Evolutionary conservation across 1,140 invertebrate genomes (phyloP).

Genomic region (Carposina sasakii): DNA sequence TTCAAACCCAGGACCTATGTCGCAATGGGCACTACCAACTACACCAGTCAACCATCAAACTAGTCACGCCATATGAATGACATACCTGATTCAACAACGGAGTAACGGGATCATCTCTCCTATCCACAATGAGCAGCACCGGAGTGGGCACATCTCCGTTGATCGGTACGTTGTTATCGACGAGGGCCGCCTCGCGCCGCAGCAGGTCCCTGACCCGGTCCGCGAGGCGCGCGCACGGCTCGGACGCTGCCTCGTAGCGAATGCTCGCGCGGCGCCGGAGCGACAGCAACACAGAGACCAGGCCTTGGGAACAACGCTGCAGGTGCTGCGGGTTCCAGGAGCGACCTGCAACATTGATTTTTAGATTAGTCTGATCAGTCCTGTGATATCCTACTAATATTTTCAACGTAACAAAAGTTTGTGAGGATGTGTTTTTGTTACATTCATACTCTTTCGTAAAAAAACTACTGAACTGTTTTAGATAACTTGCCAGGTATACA

Average conservation of each 20-base stretch:
- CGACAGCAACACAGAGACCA: slow-evolving; percentile 91
- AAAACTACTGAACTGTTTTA: no score
- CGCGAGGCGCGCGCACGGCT: slow-evolving; percentile 88
- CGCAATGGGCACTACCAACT: no score
- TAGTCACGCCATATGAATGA: no score
- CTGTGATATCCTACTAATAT: no score
- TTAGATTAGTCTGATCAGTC: no score
- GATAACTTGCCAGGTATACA: no score
- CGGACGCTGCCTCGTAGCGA: slow-evolving; percentile 92
- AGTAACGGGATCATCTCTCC: slow-evolving; percentile 95
- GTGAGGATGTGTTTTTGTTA: no score
- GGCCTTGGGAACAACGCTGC: slow-evolving; percentile 86
- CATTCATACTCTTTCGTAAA: no score
- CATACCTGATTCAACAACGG: slow-evolving; percentile 96
- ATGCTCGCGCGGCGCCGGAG: slow-evolving; percentile 93
- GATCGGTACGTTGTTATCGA: slow-evolving; percentile 79
- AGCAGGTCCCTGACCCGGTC: slow-evolving; percentile 89
- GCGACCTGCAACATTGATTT: no score
- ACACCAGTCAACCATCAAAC: no score
- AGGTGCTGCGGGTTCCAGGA: slow-evolving; percentile 84
- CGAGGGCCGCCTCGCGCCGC: slow-evolving; percentile 88
- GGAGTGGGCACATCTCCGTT: slow-evolving; percentile 82
- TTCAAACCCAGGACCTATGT: no score
- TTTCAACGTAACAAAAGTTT: no score
- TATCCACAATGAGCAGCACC: slow-evolving; percentile 90